phyloP scores from a whole-genome alignment of 2,888 invertebrate species.

The Tubiluchus corallicola region DNA sequence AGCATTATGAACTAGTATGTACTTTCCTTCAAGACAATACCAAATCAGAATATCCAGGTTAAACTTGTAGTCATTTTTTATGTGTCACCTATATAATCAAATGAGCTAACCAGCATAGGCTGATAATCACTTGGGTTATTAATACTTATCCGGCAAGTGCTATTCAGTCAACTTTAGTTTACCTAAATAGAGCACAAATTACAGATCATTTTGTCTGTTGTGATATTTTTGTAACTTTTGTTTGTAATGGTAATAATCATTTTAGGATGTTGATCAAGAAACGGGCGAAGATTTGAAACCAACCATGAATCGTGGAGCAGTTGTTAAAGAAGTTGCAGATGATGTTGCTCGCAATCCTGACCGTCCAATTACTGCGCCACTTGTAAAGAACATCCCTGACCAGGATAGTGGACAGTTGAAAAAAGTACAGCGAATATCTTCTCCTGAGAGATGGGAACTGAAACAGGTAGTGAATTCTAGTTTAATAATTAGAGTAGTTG shows the following conservation, averaged over 20 bases:
- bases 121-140: too few species aligned
- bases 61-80: too few species aligned
- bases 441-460: slow-evolving; percentile 89
- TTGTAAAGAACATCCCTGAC: slow-evolving; percentile 13
- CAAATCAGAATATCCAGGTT: too few species aligned
- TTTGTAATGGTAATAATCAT: too few species aligned
- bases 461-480: slow-evolving; percentile 44
- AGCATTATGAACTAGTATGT: background rate
- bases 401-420: background rate
- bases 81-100: too few species aligned
- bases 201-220: too few species aligned
- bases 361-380: slow-evolving; percentile 45
- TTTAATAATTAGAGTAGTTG: slow-evolving; percentile 4
- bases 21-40: too few species aligned
- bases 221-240: too few species aligned
- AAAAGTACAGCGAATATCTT: slow-evolving; percentile 52
- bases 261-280: slow-evolving; percentile 73
- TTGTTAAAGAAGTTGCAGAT: background rate
- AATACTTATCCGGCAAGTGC: too few species aligned
- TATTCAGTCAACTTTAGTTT: too few species aligned
- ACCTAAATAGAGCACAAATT: too few species aligned
- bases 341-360: slow-evolving; percentile 58
- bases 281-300: slow-evolving; percentile 89
- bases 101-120: too few species aligned
- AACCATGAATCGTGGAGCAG: slow-evolving; percentile 19